A percentile compares a stretch with the other conserved stretches of the same genome.
phyloP scores from a whole-genome alignment of 2,888 invertebrate genomes.

The Aporophyla nigra region DNA sequence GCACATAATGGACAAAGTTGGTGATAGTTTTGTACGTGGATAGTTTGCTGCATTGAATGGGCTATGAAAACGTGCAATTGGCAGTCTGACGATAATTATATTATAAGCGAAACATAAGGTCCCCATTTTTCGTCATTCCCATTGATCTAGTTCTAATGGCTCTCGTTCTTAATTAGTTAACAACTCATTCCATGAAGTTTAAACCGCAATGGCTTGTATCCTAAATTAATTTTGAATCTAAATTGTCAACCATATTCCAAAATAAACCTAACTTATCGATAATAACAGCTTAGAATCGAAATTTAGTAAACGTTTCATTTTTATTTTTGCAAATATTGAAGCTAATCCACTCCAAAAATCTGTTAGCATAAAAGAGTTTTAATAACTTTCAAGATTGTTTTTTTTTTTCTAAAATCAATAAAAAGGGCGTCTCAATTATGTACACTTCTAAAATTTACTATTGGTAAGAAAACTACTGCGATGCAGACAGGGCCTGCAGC shows the following conservation, averaged over 20 bases:
- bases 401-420: background rate
- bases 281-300: background rate
- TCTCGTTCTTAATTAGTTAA: too few species aligned
- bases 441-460: background rate
- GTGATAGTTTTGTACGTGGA: background rate
- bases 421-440: background rate
- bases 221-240: background rate
- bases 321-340: background rate
- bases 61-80: background rate
- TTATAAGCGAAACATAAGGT: background rate
- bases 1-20: constrained; percentile 26
- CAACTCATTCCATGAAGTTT: background rate
- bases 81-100: background rate
- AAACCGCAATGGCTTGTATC: background rate
- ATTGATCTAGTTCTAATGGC: background rate
- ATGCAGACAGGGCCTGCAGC: too few species aligned
- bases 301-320: too few species aligned
- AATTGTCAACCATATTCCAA: background rate
- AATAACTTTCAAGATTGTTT: background rate
- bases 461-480: too few species aligned
- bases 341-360: background rate
- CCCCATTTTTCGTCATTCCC: background rate
- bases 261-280: background rate
- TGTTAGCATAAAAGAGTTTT: background rate
- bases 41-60: constrained; percentile 18